These are phyloP conservation scores for Caenorhabditis inopinata DNA, from an alignment of 1,140 invertebrate species.

Conservation along the genomic window DNA sequence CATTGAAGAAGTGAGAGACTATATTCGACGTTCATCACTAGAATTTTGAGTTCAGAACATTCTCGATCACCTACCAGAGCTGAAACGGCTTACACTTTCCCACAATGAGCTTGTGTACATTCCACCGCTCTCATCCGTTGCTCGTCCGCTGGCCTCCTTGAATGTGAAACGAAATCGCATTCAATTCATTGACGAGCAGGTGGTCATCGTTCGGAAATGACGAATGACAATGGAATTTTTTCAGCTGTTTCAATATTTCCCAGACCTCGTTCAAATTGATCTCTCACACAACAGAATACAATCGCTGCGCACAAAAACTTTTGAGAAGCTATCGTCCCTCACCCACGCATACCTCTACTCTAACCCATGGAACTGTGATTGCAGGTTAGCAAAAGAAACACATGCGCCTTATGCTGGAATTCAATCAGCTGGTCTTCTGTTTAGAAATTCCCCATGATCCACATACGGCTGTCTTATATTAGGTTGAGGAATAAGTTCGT, in stretches of 20 bases:
- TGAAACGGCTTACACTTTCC: constrained; percentile 25
- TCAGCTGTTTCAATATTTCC: constrained; percentile 12
- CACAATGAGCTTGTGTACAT: constrained; percentile 16
- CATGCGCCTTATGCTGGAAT: constrained; percentile 57
- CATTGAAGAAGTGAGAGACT: neutral
- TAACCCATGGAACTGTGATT: constrained; percentile 45
- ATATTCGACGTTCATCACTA: too few relatives aligned
- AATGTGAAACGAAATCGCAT: constrained; percentile 35
- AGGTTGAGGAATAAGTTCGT: too few relatives aligned
- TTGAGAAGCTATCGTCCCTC: constrained; percentile 21
- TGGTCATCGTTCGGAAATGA: neutral
- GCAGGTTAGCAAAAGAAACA: constrained; percentile 25
- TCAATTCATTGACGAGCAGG: constrained; percentile 31
- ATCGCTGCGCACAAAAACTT: neutral
- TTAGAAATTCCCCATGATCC: too few relatives aligned
- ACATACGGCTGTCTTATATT: too few relatives aligned
- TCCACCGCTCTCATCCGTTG: neutral
- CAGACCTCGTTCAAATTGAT: constrained; percentile 28
- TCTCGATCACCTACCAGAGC: constrained; percentile 22
- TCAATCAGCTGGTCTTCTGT: constrained; percentile 61
- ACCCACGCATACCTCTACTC: neutral
- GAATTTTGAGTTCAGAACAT: constrained; percentile 42
- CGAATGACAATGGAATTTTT: neutral
- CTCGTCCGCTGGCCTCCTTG: neutral
- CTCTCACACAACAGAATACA: constrained; percentile 36